phyloP scores from a whole-genome alignment of 2,888 invertebrate species.

The Rambutsinella grinnellia region DNA sequence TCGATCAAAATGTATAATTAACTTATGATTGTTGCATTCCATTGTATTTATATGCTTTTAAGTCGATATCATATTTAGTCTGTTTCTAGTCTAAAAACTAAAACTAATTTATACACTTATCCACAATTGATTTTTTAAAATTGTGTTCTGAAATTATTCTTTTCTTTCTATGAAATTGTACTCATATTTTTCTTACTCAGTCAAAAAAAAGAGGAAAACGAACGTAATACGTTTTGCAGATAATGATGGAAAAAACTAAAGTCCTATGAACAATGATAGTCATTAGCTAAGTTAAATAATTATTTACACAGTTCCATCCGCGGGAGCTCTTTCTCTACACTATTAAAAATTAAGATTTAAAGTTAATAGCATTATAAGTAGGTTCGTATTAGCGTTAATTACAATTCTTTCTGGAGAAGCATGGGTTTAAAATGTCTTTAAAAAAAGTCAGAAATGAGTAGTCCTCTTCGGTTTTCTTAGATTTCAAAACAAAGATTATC shows the following conservation, averaged over 20 bases:
- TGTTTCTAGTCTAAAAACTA: too few species aligned
- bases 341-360: slow-evolving; percentile 8
- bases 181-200: slow-evolving; percentile 54
- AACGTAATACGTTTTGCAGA: slow-evolving; percentile 45
- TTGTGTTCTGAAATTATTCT: too few species aligned
- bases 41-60: too few species aligned
- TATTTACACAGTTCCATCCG: neutral
- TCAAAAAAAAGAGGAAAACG: slow-evolving; percentile 37
- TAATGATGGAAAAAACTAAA: slow-evolving; percentile 44
- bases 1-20: too few species aligned
- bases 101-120: too few species aligned
- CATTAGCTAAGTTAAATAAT: slow-evolving; percentile 36
- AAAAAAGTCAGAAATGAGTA: neutral
- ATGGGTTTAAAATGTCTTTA: slow-evolving; percentile 9
- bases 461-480: too few species aligned
- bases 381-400: neutral
- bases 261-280: too few species aligned
- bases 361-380: slow-evolving; percentile 11
- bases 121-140: too few species aligned
- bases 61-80: too few species aligned
- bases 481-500: slow-evolving; percentile 65
- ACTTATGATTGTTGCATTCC: too few species aligned
- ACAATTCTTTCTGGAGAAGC: slow-evolving; percentile 5
- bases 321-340: neutral
- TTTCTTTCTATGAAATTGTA: too few species aligned